These are phyloP conservation scores for Platyscapa corneri DNA, from an alignment of 1,140 invertebrate genomes.

Conservation along the genomic window DNA sequence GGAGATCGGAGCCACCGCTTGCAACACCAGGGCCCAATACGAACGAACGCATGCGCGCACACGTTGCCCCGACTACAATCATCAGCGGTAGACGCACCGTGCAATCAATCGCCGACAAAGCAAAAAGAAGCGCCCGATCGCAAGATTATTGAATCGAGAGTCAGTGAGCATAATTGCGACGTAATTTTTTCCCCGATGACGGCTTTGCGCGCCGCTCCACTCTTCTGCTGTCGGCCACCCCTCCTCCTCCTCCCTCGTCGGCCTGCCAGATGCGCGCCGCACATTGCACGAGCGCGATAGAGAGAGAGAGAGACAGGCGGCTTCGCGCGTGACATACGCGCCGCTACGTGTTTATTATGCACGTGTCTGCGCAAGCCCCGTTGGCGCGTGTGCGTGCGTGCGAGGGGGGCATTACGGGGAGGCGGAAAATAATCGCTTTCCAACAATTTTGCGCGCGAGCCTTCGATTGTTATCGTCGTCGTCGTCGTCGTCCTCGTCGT, in stretches of 20 bases:
- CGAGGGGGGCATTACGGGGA: not conserved
- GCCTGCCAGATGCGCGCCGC: not conserved
- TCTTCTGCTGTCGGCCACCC: not conserved
- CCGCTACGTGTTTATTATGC: constrained; percentile 37
- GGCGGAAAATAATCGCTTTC: constrained; percentile 39
- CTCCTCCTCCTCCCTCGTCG: not conserved
- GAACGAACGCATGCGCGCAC: not conserved
- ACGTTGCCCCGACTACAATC: constrained; percentile 3
- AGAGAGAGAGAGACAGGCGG: not conserved
- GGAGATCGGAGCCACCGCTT: not conserved
- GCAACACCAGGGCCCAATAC: not conserved
- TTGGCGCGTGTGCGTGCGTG: not conserved
- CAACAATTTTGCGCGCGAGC: constrained; percentile 16
- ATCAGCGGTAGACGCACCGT: not conserved
- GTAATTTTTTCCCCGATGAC: constrained; percentile 26
- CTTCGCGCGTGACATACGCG: constrained; percentile 9
- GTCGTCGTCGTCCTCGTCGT: too few species aligned
- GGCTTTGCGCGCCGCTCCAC: not conserved
- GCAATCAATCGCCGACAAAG: not conserved
- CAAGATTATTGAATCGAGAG: constrained; percentile 19
- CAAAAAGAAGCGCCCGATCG: constrained; percentile 12
- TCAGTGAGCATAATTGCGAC: constrained; percentile 22
- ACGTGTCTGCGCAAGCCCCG: constrained; percentile 10
- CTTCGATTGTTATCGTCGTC: constrained; percentile 43
- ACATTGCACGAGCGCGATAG: not conserved